These are phyloP conservation scores for Pionites leucogaster DNA, from an alignment of 2,113 vertebrate species.

Conservation along the genomic window DNA sequence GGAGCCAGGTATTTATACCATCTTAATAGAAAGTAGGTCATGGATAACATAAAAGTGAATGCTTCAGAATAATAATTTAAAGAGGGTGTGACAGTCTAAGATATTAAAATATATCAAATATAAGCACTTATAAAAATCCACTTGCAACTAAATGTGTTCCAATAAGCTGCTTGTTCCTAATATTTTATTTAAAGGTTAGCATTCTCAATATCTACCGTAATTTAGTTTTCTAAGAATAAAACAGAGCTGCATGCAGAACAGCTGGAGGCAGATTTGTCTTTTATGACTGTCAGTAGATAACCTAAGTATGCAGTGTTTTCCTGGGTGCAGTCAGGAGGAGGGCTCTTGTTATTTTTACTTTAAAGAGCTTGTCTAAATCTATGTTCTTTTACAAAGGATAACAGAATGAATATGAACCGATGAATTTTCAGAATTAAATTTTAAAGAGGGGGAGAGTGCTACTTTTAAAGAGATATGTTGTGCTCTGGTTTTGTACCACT, in stretches of 20 bases:
- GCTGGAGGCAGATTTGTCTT: neutral
- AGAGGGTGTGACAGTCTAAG: neutral
- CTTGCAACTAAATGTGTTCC: neutral
- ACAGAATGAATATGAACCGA: neutral
- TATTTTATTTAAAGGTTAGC: neutral
- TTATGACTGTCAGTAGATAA: neutral
- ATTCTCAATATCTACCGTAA: neutral
- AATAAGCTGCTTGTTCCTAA: neutral
- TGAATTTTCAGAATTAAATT: neutral
- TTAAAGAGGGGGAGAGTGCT: neutral
- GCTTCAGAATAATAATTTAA: slow-evolving; percentile 9
- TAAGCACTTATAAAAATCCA: neutral
- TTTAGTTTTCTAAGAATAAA: slow-evolving; percentile 3
- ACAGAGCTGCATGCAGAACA: neutral
- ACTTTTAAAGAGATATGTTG: neutral
- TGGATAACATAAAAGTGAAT: neutral
- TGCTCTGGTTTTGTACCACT: slow-evolving; percentile 41
- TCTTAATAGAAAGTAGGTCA: slow-evolving; percentile 35
- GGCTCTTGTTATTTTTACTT: neutral
- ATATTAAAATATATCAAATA: slow-evolving; percentile 1
- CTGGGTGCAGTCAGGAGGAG: neutral
- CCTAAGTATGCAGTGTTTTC: neutral
- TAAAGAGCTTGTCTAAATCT: neutral
- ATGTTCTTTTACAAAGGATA: neutral
- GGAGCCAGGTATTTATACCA: neutral